Evolutionary conservation across 2,888 invertebrate genomes (phyloP), one percentile per base, ranked within the genome.

Genomic region (Tiliacea aurago): DNA sequence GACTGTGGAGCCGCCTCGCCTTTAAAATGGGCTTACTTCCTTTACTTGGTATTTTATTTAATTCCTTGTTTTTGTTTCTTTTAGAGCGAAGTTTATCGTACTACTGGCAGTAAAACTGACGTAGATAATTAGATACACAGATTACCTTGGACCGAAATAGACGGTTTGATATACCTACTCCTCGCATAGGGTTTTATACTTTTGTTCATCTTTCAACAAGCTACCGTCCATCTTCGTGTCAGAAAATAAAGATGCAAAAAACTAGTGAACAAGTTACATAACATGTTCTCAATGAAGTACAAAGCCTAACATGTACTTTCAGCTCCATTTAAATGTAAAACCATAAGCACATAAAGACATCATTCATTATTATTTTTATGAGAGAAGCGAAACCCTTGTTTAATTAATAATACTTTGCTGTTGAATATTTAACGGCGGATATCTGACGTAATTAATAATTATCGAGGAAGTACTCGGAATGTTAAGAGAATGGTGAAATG

Each of bases 391-490:
- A 56, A 56, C 15, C 11, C 28, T 55, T 53, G 37, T 18, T 62
- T 43, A 28, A 28, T 28, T 2, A 62, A 43, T 76, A 49, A 43
- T 76, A 49, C 15, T 47, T 53, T 7, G 47, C 20, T 47, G 23
- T 3, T 53, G 33, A 23, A 37, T 68, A 56, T 62, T 67, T 20
- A 56, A 33, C 23, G 33, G 43, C 33, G 43, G 20, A 33, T 49
- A 56, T 69, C 47, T 28, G 53, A 13, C 28, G 37, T 33, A 33
- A 70, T 58, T 28, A 63, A 3, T 47, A 33, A 70, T 76, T 55
- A 58, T 61, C n/a, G 51, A 70, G 49, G 10, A n/a, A 3, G 33
- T 18, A 73, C 41, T 63, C 10, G 18, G 4, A 28, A 23, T 1
- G 28, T 41, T n/a, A 13, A 53, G 23, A 28, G 43, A 59, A 61